Evolutionary conservation across 2,113 vertebrate genomes (phyloP).

Genomic region (Peromyscus polionotus): DNA sequence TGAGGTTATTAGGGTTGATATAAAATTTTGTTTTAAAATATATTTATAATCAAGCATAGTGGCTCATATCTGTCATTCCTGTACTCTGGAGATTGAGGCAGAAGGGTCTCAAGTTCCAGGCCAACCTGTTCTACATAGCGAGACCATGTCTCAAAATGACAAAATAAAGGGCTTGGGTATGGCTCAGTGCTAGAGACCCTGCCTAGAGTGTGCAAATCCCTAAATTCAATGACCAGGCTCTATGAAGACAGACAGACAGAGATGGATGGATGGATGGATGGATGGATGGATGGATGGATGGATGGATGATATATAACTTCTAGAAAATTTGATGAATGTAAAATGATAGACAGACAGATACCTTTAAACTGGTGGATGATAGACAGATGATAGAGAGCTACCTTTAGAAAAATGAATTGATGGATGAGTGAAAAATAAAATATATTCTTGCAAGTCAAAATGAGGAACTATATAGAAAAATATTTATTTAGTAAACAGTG

Average conservation of each 20-base stretch:
- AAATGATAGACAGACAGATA: background rate
- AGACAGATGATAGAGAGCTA: background rate
- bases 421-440: background rate
- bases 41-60: background rate
- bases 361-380: background rate
- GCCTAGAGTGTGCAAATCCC: background rate
- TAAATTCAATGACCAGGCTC: background rate
- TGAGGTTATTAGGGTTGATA: background rate
- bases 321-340: background rate
- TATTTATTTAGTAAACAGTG: background rate
- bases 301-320: background rate
- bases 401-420: background rate
- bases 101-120: background rate
- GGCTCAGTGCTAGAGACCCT: background rate
- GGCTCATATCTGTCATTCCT: background rate
- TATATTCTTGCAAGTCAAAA: background rate
- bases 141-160: background rate
- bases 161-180: background rate
- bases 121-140: background rate
- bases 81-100: background rate
- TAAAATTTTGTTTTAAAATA: background rate
- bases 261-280: background rate
- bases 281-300: background rate
- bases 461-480: background rate
- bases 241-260: background rate